phyloP scores from a whole-genome alignment of 2,888 invertebrate species.

The Ethmia dodecea region DNA sequence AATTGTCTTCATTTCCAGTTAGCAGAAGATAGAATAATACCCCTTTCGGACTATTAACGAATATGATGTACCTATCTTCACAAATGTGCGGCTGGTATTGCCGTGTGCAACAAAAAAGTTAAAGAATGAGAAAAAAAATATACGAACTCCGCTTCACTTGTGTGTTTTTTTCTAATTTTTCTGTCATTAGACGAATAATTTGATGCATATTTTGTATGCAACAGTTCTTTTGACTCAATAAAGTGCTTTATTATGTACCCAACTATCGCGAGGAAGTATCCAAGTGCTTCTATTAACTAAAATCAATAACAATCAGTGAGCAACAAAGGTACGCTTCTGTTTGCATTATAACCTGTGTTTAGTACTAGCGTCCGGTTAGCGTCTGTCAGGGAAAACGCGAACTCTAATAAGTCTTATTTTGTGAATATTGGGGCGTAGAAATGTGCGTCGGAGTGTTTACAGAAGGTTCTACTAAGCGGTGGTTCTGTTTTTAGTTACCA shows the following conservation, averaged over 20 bases:
- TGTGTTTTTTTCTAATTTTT: constrained; percentile 76
- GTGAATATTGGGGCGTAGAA: constrained; percentile 32
- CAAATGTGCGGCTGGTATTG: constrained; percentile 1
- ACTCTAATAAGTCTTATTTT: constrained; percentile 42
- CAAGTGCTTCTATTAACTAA: constrained; percentile 70
- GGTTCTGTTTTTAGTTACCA: constrained; percentile 67
- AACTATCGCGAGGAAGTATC: constrained; percentile 56
- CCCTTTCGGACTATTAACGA: too few relatives aligned
- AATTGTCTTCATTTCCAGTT: too few relatives aligned
- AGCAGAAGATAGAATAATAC: too few relatives aligned
- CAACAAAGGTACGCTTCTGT: constrained; percentile 79
- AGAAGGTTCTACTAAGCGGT: constrained; percentile 33
- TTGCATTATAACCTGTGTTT: constrained; percentile 77
- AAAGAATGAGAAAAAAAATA: constrained; percentile 67
- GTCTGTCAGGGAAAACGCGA: constrained; percentile 65
- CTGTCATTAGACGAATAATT: constrained; percentile 74
- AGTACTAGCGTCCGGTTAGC: constrained; percentile 76
- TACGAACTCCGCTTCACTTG: constrained; percentile 70
- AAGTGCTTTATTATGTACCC: constrained; percentile 68
- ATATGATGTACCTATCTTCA: too few relatives aligned
- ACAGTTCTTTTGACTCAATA: constrained; percentile 67
- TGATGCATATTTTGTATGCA: constrained; percentile 74
- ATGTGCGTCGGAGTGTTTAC: constrained; percentile 35
- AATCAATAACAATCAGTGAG: constrained; percentile 76
- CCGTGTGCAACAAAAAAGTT: constrained; percentile 22